Conservation (phyloP, 1,140 invertebrate species). For the Brachionus paranguensis region DNA sequence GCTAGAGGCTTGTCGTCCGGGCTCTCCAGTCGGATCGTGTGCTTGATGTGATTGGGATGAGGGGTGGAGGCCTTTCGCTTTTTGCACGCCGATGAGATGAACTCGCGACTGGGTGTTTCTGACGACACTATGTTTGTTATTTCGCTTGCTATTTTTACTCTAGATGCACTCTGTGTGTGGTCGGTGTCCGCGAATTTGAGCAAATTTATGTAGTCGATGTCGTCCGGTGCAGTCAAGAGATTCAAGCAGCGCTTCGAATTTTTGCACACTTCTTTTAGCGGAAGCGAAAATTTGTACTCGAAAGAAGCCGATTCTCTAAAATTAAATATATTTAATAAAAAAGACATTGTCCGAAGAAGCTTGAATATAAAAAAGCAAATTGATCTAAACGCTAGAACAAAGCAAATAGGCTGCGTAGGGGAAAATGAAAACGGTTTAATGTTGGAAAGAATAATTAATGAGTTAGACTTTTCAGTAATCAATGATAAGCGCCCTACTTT, state of each 20-base stretch:
- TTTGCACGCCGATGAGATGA: neutral
- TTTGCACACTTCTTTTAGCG: constrained; percentile 17
- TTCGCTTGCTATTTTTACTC: neutral
- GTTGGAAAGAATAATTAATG: no score
- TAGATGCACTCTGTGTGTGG: neutral
- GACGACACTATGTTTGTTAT: neutral
- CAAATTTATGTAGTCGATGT: neutral
- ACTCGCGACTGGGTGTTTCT: neutral
- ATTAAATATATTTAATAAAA: no score
- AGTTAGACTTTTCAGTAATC: no score
- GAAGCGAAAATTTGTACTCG: constrained; percentile 7
- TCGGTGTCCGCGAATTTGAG: neutral
- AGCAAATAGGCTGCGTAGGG: no score
- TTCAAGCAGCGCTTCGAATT: neutral
- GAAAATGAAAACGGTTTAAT: no score
- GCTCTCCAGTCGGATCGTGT: neutral
- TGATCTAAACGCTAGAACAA: no score
- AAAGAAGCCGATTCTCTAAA: neutral
- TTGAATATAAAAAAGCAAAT: no score
- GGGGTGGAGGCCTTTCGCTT: neutral
- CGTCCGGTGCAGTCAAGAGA: neutral
- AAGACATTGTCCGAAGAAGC: no score
- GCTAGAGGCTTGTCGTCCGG: neutral
- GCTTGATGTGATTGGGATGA: neutral
- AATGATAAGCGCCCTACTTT: no score